Conservation (phyloP, 2,113 vertebrate genomes). For the Hiodon alosoides region DNA sequence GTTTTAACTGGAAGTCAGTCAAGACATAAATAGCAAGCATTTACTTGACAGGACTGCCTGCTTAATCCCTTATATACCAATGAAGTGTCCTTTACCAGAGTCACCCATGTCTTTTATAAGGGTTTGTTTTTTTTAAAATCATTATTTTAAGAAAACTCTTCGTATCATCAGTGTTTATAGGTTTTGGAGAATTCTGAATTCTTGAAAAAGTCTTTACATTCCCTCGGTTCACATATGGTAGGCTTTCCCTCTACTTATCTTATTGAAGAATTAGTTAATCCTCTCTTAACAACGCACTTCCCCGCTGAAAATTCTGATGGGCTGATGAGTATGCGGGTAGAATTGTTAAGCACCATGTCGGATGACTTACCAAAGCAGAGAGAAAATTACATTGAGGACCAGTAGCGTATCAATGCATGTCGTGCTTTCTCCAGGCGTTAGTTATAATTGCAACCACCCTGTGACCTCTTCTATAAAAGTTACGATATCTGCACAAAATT, state of each 20-base stretch:
- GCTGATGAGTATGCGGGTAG: neutral
- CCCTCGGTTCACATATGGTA: neutral
- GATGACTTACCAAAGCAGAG: slow-evolving; percentile 17
- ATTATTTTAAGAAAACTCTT: neutral
- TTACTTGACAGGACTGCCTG: too few species aligned
- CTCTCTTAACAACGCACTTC: neutral
- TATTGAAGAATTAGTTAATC: neutral
- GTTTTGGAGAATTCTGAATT: neutral
- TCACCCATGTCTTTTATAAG: too few species aligned
- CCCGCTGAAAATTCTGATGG: neutral
- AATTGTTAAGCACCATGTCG: neutral
- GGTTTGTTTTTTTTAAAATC: too few species aligned
- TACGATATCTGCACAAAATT: neutral
- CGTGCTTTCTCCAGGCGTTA: neutral
- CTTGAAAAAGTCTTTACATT: neutral
- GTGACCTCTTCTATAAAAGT: neutral
- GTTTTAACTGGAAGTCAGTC: too few species aligned
- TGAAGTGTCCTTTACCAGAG: too few species aligned
- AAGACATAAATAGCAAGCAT: too few species aligned
- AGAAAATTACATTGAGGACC: neutral
- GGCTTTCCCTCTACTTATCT: neutral
- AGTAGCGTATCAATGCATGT: neutral
- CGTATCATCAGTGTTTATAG: neutral
- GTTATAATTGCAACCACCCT: neutral
- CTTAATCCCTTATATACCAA: too few species aligned